A percentile compares a stretch with the other conserved stretches of the same genome.
phyloP scores from a whole-genome alignment of 2,888 invertebrate genomes.

The Tinea pellionella region DNA sequence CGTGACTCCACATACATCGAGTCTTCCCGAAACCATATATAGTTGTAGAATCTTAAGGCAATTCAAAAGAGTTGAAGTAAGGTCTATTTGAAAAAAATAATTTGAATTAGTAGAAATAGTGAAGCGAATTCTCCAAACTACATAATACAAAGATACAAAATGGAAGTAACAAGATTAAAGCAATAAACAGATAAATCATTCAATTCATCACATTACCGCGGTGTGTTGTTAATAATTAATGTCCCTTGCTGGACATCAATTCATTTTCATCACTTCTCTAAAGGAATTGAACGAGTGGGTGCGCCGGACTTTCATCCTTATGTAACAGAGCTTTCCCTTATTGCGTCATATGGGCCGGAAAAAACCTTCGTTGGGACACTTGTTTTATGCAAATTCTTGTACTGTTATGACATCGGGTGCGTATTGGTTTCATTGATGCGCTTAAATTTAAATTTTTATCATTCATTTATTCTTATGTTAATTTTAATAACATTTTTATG shows the following conservation, averaged over 20 bases:
- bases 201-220: no score
- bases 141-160: no score
- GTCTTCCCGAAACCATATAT: no score
- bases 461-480: background rate
- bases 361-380: slow-evolving; percentile 13
- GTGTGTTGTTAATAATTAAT: background rate
- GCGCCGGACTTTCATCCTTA: slow-evolving; percentile 10
- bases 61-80: no score
- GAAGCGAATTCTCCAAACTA: no score
- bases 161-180: no score
- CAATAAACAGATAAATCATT: no score
- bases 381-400: slow-evolving; percentile 2
- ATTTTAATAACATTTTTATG: background rate
- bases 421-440: background rate
- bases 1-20: no score
- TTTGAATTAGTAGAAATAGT: no score
- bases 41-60: no score
- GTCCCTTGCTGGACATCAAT: slow-evolving; percentile 1
- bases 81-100: no score
- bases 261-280: background rate
- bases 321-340: slow-evolving; percentile 9
- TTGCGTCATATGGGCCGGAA: slow-evolving; percentile 13
- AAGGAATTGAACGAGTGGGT: background rate
- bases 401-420: background rate
- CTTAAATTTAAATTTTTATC: background rate